Base-by-base conservation (phyloP, 2,888 invertebrate genomes). In the Sclerodermus sp. region DNA sequence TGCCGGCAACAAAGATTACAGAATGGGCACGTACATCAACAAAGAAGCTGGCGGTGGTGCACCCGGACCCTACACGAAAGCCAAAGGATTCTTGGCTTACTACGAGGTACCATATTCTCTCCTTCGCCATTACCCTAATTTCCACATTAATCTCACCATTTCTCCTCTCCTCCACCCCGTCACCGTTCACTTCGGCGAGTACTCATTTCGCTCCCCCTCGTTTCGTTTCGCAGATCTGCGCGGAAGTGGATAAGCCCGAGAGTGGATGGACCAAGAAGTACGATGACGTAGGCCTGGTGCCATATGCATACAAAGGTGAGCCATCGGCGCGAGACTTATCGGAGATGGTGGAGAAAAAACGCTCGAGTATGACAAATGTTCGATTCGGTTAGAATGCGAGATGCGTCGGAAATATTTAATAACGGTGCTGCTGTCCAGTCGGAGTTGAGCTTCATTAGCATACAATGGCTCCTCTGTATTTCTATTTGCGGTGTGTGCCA, bases 11-110 rank as follows among this genome's bases (percentile, higher is more conserved):
- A 91, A 83, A 58, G 91, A 93, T 80, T 90, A 92, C 71, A 86
- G 86, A 44, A 83, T 89, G 34, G 92, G 93, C 30, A 93, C 93
- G 0, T 92, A 89, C 73, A 91, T 94, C 70, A 91, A 93, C 74
- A 93, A 93, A 77, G 94, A 93, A 80, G 91, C 91, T 2, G 93
- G 90, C 1, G 93, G 93, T 16, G 94, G 93, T 0, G 84, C 83
- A 12, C 90, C 93, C 0, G 93, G 93, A 0, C 88, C 89, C 1
- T 94, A 87, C 70, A 94, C 93, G 0, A 89, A 89, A 56, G 93
- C 92, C 17, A 88, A 90, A 50, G 93, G 93, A 49, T 93, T 93
- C 76, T 84, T 92, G 76, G 86, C 92, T 44, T 93, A 93, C 71
- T 93, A 91, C 68, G 93, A 93, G 81, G 89, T 89, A 78, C 23